Conservation (phyloP, 2,113 vertebrate genomes). For the Hucho hucho region DNA sequence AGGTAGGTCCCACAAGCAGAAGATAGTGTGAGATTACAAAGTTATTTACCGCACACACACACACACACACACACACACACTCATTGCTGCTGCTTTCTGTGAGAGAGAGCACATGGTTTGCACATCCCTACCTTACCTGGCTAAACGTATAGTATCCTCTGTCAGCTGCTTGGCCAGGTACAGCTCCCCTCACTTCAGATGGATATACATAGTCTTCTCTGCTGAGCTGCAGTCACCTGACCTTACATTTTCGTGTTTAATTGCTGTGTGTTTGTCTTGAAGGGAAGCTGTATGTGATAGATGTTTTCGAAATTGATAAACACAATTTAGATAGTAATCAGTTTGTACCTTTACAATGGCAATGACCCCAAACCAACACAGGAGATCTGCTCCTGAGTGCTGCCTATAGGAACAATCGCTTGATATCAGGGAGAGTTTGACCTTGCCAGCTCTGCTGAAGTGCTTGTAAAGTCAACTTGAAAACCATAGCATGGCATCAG, state of each 20-base stretch:
- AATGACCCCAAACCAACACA: not conserved
- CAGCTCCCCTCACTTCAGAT: conserved; percentile 32
- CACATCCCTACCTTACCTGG: conserved; percentile 14
- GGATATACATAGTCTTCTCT: conserved; percentile 46
- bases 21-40: no score
- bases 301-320: conserved; percentile 28
- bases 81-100: not conserved
- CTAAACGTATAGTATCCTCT: not conserved
- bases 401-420: not conserved
- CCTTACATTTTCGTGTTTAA: conserved; percentile 40
- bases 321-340: not conserved
- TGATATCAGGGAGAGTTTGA: conserved; percentile 13
- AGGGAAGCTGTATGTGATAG: conserved; percentile 21
- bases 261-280: conserved; percentile 29
- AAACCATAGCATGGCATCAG: conserved; percentile 22
- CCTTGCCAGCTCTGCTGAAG: conserved; percentile 17
- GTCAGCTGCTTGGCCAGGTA: conserved; percentile 25
- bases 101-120: not conserved
- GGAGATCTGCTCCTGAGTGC: not conserved
- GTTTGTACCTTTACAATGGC: not conserved
- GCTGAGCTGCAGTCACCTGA: conserved; percentile 29
- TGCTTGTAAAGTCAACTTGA: conserved; percentile 27
- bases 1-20: no score
- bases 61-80: not conserved
- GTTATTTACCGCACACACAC: no score